A percentile compares a stretch with the other conserved stretches of the same genome.
Evolutionary conservation across 2,113 vertebrate species (phyloP).

Genomic region (Chaetorhynchus papuensis): DNA sequence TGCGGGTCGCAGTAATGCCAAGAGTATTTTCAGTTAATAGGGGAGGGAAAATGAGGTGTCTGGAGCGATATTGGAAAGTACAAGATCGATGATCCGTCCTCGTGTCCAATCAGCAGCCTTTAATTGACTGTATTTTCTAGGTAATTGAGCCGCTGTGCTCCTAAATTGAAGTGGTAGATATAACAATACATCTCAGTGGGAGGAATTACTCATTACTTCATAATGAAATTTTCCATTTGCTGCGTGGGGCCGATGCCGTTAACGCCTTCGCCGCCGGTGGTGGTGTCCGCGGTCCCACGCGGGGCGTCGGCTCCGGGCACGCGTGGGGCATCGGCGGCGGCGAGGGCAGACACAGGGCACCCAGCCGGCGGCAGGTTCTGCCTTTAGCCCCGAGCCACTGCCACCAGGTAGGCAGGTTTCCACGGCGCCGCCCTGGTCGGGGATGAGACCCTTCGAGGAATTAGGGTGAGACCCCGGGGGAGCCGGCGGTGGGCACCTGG

Average conservation of each 20-base stretch:
- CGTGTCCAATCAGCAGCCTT: conserved; percentile 86
- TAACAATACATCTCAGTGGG: conserved; percentile 79
- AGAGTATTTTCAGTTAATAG: conserved; percentile 92
- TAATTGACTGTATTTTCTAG: conserved; percentile 92
- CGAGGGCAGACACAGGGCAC: not conserved
- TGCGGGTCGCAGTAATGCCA: conserved; percentile 79
- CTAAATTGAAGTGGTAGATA: conserved; percentile 82
- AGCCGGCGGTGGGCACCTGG: not conserved
- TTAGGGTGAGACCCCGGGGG: not conserved
- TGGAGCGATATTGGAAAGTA: conserved; percentile 87
- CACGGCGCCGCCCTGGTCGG: not conserved
- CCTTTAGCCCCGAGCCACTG: not conserved
- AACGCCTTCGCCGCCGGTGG: not conserved
- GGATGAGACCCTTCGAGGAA: not conserved
- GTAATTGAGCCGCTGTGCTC: conserved; percentile 82
- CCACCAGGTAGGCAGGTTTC: not conserved
- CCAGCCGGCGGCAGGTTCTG: not conserved
- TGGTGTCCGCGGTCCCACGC: not conserved
- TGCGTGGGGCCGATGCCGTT: conserved; percentile 31
- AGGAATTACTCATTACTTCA: conserved; percentile 80
- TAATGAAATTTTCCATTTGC: conserved; percentile 81
- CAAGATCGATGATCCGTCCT: conserved; percentile 89
- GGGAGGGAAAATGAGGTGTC: conserved; percentile 90
- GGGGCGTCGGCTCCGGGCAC: not conserved
- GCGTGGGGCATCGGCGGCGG: not conserved